These are phyloP conservation scores for Noctua pronuba DNA, from an alignment of 2,888 invertebrate species.

Conservation along the genomic window DNA sequence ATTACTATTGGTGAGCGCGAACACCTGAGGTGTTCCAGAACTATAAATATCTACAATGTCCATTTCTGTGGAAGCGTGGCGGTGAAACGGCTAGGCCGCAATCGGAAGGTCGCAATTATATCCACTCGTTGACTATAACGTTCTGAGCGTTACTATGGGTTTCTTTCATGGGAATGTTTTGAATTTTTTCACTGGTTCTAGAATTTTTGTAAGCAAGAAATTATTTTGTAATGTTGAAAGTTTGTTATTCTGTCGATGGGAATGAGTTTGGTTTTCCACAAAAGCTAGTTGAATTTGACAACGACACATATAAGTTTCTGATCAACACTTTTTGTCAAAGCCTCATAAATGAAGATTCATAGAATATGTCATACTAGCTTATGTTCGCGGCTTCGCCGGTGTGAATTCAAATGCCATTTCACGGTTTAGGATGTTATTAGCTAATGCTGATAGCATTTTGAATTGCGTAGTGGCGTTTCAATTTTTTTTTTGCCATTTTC, in stretches of 20 bases:
- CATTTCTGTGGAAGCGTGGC: conserved; percentile 69
- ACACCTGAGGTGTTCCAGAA: conserved; percentile 54
- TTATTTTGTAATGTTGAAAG: background rate
- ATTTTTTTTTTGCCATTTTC: too few species aligned
- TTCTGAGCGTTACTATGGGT: conserved; percentile 58
- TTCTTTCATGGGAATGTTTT: background rate
- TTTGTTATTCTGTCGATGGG: background rate
- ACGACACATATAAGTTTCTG: background rate
- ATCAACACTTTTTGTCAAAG: too few species aligned
- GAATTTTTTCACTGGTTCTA: background rate
- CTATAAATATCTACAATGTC: conserved; percentile 68
- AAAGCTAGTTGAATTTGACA: background rate
- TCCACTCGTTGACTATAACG: conserved; percentile 72
- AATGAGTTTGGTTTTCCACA: background rate
- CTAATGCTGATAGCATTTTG: too few species aligned
- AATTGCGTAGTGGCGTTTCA: too few species aligned
- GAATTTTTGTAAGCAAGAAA: background rate
- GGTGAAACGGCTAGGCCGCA: conserved; percentile 72
- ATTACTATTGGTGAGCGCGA: conserved; percentile 36
- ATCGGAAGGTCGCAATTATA: conserved; percentile 79
- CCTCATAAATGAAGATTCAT: too few species aligned
- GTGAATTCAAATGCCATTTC: too few species aligned
- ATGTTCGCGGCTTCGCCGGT: too few species aligned
- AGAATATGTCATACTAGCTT: too few species aligned
- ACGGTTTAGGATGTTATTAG: too few species aligned